Evolutionary conservation across 2,113 vertebrate species (phyloP).

Genomic region (Catharus minimus): DNA sequence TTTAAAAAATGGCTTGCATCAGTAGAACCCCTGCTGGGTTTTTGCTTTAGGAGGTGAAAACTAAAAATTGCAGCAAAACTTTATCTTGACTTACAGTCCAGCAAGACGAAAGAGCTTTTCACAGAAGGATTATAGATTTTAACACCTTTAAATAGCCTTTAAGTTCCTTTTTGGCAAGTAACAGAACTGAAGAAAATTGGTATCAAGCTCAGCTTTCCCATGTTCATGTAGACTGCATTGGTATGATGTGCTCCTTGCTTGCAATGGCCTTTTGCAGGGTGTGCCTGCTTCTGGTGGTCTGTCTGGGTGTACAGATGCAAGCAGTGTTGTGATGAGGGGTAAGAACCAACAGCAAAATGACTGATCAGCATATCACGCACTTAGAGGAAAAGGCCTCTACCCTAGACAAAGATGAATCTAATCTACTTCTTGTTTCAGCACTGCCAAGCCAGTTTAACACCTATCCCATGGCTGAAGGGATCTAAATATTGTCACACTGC

Average conservation of each 20-base stretch:
- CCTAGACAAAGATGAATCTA: neutral
- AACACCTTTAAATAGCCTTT: neutral
- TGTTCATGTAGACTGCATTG: neutral
- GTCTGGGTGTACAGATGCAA: neutral
- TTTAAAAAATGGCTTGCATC: neutral
- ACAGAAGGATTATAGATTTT: neutral
- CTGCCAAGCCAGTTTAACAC: neutral
- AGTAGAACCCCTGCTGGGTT: fast-evolving
- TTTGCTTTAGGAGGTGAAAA: neutral
- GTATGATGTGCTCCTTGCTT: neutral
- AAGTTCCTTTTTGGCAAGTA: neutral
- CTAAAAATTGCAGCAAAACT: neutral
- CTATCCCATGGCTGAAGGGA: neutral
- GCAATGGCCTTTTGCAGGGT: neutral
- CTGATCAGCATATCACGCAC: neutral
- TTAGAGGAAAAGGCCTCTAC: neutral
- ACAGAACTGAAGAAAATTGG: neutral
- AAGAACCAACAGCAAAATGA: neutral
- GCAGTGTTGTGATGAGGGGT: neutral
- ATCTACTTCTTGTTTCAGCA: neutral
- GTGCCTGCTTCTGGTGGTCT: neutral
- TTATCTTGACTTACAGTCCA: neutral
- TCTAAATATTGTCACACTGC: neutral
- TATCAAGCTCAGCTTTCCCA: neutral
- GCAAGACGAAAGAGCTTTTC: neutral